These are phyloP conservation scores for Pelusios castaneus DNA, from an alignment of 2,113 vertebrate genomes.

Conservation along the genomic window DNA sequence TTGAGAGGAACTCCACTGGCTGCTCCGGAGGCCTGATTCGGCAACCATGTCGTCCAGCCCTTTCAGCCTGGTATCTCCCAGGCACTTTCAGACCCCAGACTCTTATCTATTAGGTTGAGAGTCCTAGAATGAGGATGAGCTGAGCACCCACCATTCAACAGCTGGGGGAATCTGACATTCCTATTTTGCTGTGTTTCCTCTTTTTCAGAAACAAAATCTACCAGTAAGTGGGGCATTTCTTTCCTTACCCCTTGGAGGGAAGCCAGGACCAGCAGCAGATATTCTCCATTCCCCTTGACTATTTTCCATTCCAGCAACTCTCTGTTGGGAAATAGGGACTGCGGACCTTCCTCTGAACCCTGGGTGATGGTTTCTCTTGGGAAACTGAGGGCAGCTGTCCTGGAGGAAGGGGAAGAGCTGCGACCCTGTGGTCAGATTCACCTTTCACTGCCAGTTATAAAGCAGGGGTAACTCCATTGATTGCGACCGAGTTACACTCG, in stretches of 20 bases:
- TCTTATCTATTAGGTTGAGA: no score
- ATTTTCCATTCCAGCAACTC: background rate
- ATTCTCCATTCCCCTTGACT: background rate
- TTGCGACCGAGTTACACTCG: background rate
- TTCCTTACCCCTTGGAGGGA: background rate
- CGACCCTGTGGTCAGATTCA: background rate
- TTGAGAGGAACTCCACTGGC: background rate
- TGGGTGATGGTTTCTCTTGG: background rate
- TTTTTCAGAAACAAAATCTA: background rate
- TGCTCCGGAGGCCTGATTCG: background rate
- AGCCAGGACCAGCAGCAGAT: background rate
- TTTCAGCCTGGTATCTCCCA: background rate
- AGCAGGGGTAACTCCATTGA: background rate
- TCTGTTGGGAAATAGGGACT: background rate
- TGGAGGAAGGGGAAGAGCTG: background rate
- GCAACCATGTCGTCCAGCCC: background rate
- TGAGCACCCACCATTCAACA: background rate
- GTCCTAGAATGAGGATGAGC: background rate
- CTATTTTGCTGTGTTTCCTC: background rate
- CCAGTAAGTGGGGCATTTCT: background rate
- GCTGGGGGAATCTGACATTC: background rate
- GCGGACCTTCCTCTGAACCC: background rate
- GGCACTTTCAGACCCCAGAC: background rate
- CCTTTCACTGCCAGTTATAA: background rate
- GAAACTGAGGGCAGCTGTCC: no score